Evolutionary conservation across 2,113 vertebrate species (phyloP), one percentile per base, ranked within the genome.

Genomic region (Cnemophilus loriae): DNA sequence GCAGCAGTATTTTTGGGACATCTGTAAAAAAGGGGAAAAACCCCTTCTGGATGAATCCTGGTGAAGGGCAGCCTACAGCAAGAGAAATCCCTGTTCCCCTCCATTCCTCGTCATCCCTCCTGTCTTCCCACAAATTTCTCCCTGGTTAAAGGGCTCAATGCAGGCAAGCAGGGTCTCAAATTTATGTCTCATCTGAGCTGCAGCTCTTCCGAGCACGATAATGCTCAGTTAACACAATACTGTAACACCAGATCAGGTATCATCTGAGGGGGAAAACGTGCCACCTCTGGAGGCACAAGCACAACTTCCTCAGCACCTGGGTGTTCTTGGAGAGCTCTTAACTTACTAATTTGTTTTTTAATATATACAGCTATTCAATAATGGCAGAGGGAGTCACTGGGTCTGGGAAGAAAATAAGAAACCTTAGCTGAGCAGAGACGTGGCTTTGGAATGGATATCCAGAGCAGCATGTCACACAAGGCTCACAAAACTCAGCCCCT

Each of bases 281-380:
- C 37, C 93, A 91, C 81, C 84, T 73, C 70, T 81, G 57, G 91
- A 85, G 89, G 53, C 33, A 89, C 84, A 89, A 89, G 75, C 27
- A 49, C 22, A 50, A 82, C 84, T 95, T 93, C 73, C 91, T 91
- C 89, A 82, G 69, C 93, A 91, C 57, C 91, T 92, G 89, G 84
- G 87, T 91, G 74, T 95, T 94, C 91, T 56, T 61, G 84, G 59
- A 89, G 87, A 91, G 37, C 63, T 88, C 68, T 90, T 69, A 79
- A 73, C 57, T 76, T 30, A 59, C 39, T 92, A 76, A 94, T 89
- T 91, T 81, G 32, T 2, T 80, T 93, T 93, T 95, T 92, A 89
- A 87, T 92, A 89, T 67, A 74, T 32, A 39, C 14, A 84, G 64
- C 26, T 91, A 78, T 81, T 90, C 50, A 59, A 17, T 70, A 79